Evolutionary conservation across 2,797 vertebrate genomes (phyloP).

Genomic region (Spinibarbus caldwelli): DNA sequence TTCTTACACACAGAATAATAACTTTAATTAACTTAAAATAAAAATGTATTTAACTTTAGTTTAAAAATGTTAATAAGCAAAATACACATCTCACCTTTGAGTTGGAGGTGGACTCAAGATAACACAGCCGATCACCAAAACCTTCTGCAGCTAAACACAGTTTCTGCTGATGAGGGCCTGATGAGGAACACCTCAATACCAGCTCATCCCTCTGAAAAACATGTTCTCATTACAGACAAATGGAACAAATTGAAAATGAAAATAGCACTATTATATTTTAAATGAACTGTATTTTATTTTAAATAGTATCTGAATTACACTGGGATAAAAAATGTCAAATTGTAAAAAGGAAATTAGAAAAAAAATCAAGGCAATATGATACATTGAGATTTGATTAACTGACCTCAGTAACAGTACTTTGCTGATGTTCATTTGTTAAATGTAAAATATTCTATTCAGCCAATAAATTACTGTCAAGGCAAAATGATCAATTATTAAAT

Average conservation of each 20-base stretch:
- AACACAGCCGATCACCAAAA: constrained; percentile 90
- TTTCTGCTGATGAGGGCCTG: constrained; percentile 87
- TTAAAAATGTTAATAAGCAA: background rate
- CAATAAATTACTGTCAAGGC: background rate
- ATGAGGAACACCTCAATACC: constrained; percentile 88
- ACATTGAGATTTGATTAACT: background rate
- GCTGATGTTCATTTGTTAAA: background rate
- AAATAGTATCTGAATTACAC: background rate
- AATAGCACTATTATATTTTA: no score
- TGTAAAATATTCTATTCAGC: background rate
- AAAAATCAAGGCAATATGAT: no score
- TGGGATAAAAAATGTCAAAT: background rate
- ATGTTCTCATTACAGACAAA: background rate
- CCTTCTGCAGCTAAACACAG: constrained; percentile 91
- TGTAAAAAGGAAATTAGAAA: background rate
- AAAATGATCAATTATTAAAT: background rate
- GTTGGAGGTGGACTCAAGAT: constrained; percentile 91
- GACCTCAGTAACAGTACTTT: background rate
- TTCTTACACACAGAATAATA: background rate
- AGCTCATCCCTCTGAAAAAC: constrained; percentile 88
- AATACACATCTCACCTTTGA: constrained; percentile 81
- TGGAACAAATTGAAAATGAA: background rate
- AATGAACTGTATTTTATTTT: no score
- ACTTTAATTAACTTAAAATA: no score
- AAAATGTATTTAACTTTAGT: no score